phyloP scores from a whole-genome alignment of 1,140 invertebrate species.

The Aphis craccivora region DNA sequence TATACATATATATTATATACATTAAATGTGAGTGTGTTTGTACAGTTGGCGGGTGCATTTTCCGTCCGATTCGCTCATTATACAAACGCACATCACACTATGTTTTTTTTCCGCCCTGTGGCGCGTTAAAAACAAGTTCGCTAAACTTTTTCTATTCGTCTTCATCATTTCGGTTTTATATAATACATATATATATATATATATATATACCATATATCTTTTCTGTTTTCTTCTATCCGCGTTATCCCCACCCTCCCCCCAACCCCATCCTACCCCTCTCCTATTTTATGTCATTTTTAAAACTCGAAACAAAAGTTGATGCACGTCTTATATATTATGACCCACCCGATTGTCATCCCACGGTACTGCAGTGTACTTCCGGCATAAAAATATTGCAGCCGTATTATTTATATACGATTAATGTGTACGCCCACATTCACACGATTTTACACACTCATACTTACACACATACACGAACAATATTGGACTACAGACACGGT shows the following conservation, averaged over 20 bases:
- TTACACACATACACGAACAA: background rate
- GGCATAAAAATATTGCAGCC: background rate
- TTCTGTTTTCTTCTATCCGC: background rate
- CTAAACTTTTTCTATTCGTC: slow-evolving; percentile 32
- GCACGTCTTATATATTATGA: background rate
- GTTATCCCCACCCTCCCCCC: background rate
- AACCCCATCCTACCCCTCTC: too few species aligned
- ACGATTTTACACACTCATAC: background rate
- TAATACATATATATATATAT: background rate
- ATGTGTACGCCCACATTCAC: background rate
- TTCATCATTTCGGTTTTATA: slow-evolving; percentile 9
- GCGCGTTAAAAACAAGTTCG: slow-evolving; percentile 2
- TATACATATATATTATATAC: background rate
- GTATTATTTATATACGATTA: background rate
- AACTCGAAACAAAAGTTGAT: background rate
- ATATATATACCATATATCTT: too few species aligned
- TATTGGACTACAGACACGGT: background rate
- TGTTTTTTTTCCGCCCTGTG: background rate
- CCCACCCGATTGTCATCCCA: background rate
- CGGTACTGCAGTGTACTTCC: background rate
- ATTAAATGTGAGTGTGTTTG: background rate
- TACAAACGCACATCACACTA: background rate
- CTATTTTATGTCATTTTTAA: background rate
- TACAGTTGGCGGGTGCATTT: background rate
- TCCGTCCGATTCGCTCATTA: slow-evolving; percentile 14